Conservation (phyloP, 35 echinoderm and acorn worm genomes). For the Ophiothrix spiculata region DNA sequence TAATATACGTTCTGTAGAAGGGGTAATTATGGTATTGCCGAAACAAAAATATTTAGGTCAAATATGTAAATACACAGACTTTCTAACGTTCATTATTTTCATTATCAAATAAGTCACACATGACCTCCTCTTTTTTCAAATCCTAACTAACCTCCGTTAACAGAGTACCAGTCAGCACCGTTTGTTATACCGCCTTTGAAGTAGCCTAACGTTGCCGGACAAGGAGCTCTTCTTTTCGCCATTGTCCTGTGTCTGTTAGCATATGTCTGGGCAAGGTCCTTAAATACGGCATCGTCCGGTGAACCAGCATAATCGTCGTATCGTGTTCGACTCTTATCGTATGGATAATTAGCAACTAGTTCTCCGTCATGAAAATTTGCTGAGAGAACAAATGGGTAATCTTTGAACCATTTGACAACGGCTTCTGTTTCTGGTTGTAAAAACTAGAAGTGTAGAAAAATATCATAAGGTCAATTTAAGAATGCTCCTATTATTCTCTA, state of each 20-base stretch:
- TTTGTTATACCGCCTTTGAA: slow-evolving; percentile 83
- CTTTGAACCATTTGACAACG: slow-evolving; percentile 64
- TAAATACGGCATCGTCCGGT: slow-evolving; percentile 84
- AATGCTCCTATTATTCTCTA: no score
- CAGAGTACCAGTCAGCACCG: slow-evolving; percentile 92
- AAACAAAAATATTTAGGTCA: no score
- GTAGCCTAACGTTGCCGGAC: slow-evolving; percentile 22
- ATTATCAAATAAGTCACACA: no score
- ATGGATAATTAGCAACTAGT: slow-evolving; percentile 94
- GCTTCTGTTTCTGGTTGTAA: slow-evolving; percentile 74
- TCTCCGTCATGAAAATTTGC: slow-evolving; percentile 92
- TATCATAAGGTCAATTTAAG: no score
- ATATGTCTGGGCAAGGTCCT: slow-evolving; percentile 70
- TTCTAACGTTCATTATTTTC: no score
- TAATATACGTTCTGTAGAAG: no score
- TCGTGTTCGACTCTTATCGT: slow-evolving; percentile 68
- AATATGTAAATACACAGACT: no score
- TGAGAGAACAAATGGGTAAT: slow-evolving; percentile 86
- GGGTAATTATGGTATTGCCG: no score
- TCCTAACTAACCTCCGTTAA: slow-evolving; percentile 69
- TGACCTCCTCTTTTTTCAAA: no score
- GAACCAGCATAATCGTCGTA: slow-evolving; percentile 63
- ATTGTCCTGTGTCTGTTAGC: slow-evolving; percentile 64
- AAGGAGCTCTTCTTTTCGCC: slow-evolving; percentile 53
- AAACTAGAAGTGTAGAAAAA: slow-evolving; percentile 2